Conservation (phyloP, 2,797 vertebrate species). For the Heteromormyrus szaboi region DNA sequence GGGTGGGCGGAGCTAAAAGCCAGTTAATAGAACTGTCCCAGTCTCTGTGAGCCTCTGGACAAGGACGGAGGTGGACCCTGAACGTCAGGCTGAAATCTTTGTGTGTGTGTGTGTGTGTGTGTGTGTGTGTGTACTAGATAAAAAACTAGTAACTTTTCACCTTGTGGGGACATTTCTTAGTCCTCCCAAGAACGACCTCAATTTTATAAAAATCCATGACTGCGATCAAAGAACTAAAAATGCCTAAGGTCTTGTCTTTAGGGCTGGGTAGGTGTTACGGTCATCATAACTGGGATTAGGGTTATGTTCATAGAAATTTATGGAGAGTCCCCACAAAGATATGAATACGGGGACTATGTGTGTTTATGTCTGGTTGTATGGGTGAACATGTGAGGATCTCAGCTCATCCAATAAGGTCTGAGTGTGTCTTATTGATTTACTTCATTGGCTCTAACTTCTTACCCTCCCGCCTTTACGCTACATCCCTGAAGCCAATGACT, state of each 20-base stretch:
- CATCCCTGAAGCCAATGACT: not conserved
- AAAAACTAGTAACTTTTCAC: not conserved
- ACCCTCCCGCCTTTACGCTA: not conserved
- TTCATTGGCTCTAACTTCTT: not conserved
- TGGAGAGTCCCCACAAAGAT: not conserved
- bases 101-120: not conserved
- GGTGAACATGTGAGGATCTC: not conserved
- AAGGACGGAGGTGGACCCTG: conserved; percentile 43
- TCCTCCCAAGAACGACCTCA: not conserved
- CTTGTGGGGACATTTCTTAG: not conserved
- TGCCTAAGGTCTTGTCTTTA: not conserved
- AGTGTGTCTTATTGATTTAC: not conserved
- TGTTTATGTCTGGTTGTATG: not conserved
- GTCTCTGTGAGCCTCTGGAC: conserved; percentile 39
- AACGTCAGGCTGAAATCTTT: conserved; percentile 1
- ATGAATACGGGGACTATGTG: not conserved
- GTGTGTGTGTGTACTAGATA: not conserved
- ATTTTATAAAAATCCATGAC: not conserved
- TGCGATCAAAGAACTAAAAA: not conserved
- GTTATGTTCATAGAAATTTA: not conserved
- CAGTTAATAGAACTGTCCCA: conserved; percentile 53
- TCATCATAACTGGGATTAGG: not conserved
- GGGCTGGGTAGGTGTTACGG: not conserved
- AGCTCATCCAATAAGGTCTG: not conserved
- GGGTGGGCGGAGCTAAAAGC: conserved; percentile 50